Percentiles rank a stretch among this genome's conserved stretches.
Conservation (phyloP, 2,797 vertebrate species). For the Okamejei kenojei region DNA sequence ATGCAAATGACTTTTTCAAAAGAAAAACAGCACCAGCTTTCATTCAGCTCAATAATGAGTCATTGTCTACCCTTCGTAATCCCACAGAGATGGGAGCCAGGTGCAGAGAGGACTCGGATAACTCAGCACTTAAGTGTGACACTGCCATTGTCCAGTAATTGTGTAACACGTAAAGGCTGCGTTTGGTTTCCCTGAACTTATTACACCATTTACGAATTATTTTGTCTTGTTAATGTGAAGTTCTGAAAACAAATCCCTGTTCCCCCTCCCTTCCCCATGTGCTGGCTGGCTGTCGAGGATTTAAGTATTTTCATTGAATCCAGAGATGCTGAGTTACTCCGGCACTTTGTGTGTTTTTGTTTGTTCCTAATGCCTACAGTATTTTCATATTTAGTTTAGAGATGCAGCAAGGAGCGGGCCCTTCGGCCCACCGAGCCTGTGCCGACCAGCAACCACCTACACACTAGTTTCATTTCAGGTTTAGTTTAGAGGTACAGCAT, state of each 20-base stretch:
- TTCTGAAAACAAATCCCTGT: not conserved
- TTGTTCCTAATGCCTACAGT: too few species aligned
- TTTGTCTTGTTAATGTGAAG: not conserved
- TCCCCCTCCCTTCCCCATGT: too few species aligned
- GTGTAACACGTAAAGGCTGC: constrained; percentile 22
- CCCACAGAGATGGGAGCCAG: constrained; percentile 29
- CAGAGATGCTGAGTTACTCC: too few species aligned
- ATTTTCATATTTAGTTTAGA: too few species aligned
- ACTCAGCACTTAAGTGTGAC: constrained; percentile 25
- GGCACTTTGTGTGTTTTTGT: too few species aligned
- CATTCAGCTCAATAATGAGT: constrained; percentile 25
- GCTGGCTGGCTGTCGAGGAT: not conserved
- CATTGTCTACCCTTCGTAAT: not conserved
- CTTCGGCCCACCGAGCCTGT: too few species aligned
- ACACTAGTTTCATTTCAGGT: too few species aligned
- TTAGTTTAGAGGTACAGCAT: too few species aligned
- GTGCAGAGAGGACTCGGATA: constrained; percentile 21
- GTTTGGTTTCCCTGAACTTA: not conserved
- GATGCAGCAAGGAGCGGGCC: too few species aligned
- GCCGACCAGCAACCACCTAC: too few species aligned
- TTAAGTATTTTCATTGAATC: not conserved
- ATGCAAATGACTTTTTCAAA: constrained; percentile 24
- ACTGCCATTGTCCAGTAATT: constrained; percentile 16
- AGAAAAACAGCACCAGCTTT: constrained; percentile 5
- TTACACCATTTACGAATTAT: constrained; percentile 10